Conservation (phyloP, 2,888 invertebrate genomes). For the Troides helena region DNA sequence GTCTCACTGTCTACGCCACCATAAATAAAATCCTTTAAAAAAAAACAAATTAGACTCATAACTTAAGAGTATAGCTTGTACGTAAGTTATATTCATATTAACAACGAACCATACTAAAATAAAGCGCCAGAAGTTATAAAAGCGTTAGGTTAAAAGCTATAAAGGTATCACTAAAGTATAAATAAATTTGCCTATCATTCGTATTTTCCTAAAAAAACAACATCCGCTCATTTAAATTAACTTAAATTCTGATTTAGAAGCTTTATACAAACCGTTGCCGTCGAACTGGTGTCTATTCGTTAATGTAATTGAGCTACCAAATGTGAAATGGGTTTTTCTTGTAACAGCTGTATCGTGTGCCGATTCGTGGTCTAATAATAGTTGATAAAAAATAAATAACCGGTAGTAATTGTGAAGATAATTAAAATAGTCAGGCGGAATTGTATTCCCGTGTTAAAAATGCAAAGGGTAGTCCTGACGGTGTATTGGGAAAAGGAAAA, state of each 20-base stretch:
- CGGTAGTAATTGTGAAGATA: neutral
- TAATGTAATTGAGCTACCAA: slow-evolving; percentile 7
- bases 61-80: neutral
- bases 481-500: neutral
- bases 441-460: neutral
- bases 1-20: neutral
- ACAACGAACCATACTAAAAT: too few relatives aligned
- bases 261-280: neutral
- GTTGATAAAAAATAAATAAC: slow-evolving; percentile 28
- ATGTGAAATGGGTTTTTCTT: slow-evolving; percentile 21
- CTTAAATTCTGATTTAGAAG: slow-evolving; percentile 2
- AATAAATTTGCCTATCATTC: too few relatives aligned
- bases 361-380: slow-evolving; percentile 37
- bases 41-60: too few relatives aligned
- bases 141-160: too few relatives aligned
- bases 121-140: too few relatives aligned
- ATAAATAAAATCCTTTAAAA: neutral
- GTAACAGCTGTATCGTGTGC: slow-evolving; percentile 19
- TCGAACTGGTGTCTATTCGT: neutral
- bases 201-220: neutral
- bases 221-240: neutral
- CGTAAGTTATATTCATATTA: neutral
- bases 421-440: neutral
- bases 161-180: too few relatives aligned
- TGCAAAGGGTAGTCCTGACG: neutral